Conservation (phyloP, 1,140 invertebrate species). For the Cydia strobilella region DNA sequence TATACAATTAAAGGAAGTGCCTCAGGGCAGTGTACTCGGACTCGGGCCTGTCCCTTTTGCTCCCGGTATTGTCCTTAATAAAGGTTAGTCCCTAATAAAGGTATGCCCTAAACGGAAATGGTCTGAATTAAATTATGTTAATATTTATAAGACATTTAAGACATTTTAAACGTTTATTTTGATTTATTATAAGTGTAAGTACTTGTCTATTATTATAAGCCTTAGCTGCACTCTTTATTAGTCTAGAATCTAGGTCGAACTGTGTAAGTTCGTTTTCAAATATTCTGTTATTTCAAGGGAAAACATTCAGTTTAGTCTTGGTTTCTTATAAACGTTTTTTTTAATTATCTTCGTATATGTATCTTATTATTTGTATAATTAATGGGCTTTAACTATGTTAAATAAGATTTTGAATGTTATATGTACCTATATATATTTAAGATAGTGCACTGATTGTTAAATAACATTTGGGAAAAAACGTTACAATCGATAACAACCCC, state of each 20-base stretch:
- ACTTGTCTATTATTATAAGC: too few species aligned
- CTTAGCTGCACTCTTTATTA: background rate
- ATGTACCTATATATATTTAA: background rate
- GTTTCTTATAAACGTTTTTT: too few species aligned
- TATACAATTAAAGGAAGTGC: slow-evolving; percentile 31
- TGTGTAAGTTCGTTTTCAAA: background rate
- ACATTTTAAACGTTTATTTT: background rate
- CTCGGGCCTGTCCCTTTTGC: slow-evolving; percentile 23
- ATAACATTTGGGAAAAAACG: background rate
- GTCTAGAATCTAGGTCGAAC: background rate
- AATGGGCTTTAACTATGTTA: too few species aligned
- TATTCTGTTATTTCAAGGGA: too few species aligned
- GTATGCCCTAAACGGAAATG: slow-evolving; percentile 22
- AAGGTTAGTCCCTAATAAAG: slow-evolving; percentile 25
- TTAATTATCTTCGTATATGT: too few species aligned
- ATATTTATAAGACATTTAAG: background rate
- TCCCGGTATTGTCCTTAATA: slow-evolving; percentile 23
- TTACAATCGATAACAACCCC: slow-evolving; percentile 15
- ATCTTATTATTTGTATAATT: too few species aligned
- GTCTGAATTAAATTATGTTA: slow-evolving; percentile 8
- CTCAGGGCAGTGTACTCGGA: background rate
- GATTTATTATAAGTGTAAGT: background rate
- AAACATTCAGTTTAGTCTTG: too few species aligned
- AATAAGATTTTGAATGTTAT: too few species aligned
- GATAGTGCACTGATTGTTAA: background rate